Evolutionary conservation across 2,113 vertebrate species (phyloP), one percentile per base, ranked within the genome.

Genomic region (Cavia aperea): DNA sequence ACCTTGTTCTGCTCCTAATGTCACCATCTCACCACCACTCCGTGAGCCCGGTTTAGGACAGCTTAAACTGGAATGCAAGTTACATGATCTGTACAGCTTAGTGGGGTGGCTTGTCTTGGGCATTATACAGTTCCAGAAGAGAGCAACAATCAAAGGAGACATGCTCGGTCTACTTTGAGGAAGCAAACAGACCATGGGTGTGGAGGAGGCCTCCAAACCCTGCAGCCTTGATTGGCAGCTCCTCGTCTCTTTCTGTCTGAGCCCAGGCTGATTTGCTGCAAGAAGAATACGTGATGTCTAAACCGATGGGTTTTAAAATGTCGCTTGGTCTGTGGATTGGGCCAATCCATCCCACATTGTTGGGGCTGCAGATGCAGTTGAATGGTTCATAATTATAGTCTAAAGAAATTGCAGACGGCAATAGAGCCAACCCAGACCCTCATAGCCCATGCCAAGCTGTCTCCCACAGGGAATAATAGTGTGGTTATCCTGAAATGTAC

Each of bases 331-430:
- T 51, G 83, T 89, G 95, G 93, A 96, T 86, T 7, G 7, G 93
- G 94, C n/a, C 83, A 96, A 95, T 96, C 95, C 66, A 85, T 96
- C 92, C 96, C 89, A 96, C 94, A 85, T 93, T 73, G 95, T 49
- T 83, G 97, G 97, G 97, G 92, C 94, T 65, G n/a, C 97, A 97
- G 97, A 96, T 97, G 97, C 95, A 95, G 94, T 95, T 95, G 97
- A 97, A 95, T 46, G 93, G 96, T 56, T 95, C 36, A 10, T 91
- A 62, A 86, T 96, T 82, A 79, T n/a, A 84, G 95, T 93, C 84
- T 87, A 93, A 93, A 96, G 95, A 97, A 94, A 94, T 82, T 60
- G 2, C 95, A 96, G 97, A 94, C 96, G 95, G 96, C 96, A 94
- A 95, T 14, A 60, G 65, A 78, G 68, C 4, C 39, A 2, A 73